Evolutionary conservation across 1,140 invertebrate species (phyloP).

Genomic region (Calephelis virginiensis): DNA sequence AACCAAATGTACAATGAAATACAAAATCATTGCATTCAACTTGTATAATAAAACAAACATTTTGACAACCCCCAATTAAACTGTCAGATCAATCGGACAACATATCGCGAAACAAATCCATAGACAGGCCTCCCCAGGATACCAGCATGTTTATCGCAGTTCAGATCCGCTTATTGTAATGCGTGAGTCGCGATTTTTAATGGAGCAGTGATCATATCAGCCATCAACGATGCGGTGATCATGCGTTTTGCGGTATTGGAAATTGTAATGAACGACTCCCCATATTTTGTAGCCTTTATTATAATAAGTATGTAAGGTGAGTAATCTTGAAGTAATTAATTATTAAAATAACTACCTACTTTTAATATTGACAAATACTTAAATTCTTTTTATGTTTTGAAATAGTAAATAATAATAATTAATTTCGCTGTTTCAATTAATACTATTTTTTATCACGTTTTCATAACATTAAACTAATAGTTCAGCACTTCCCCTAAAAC

Average conservation of each 20-base stretch:
- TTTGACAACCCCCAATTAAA: slow-evolving; percentile 57
- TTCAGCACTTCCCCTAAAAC: too few species aligned
- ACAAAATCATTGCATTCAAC: slow-evolving; percentile 11
- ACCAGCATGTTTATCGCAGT: slow-evolving; percentile 21
- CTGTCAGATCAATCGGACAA: slow-evolving; percentile 46
- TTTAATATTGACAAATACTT: too few species aligned
- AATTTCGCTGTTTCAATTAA: too few species aligned
- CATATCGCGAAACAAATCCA: slow-evolving; percentile 37
- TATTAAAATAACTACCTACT: too few species aligned
- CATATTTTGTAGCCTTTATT: slow-evolving; percentile 41
- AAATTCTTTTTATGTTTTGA: too few species aligned
- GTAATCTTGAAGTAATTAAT: background rate
- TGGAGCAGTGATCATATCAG: slow-evolving; percentile 52
- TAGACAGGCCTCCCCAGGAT: slow-evolving; percentile 40
- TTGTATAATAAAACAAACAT: slow-evolving; percentile 37
- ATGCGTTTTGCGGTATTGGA: slow-evolving; percentile 53
- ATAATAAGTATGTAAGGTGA: slow-evolving; percentile 23
- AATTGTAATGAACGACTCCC: slow-evolving; percentile 39
- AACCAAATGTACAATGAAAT: background rate
- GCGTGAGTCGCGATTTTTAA: slow-evolving; percentile 60
- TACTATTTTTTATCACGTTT: too few species aligned
- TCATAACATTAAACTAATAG: too few species aligned
- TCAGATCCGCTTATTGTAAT: slow-evolving; percentile 37
- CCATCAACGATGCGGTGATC: slow-evolving; percentile 48
- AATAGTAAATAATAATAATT: too few species aligned